phyloP scores from a whole-genome alignment of 2,888 invertebrate genomes.

The Phortica magna region DNA sequence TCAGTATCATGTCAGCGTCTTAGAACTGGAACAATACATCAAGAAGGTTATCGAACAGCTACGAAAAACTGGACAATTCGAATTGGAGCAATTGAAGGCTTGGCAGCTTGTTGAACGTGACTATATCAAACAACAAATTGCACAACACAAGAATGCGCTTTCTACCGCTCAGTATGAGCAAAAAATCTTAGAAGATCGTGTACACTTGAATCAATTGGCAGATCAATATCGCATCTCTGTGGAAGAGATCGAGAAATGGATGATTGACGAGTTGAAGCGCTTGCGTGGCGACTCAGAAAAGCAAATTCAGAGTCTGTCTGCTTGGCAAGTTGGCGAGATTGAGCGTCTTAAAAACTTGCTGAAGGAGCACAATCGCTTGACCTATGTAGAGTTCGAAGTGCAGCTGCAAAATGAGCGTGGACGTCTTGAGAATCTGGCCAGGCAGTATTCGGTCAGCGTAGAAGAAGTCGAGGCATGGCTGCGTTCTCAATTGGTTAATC shows the following conservation, averaged over 20 bases:
- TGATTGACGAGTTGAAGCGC: conserved; percentile 71
- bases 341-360: conserved; percentile 68
- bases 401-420: conserved; percentile 69
- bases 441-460: conserved; percentile 71
- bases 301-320: conserved; percentile 65
- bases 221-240: conserved; percentile 71
- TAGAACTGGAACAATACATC: conserved; percentile 73
- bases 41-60: conserved; percentile 72
- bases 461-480: conserved; percentile 74
- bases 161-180: conserved; percentile 70
- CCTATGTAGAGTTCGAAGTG: conserved; percentile 69
- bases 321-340: conserved; percentile 71
- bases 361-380: conserved; percentile 69
- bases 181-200: conserved; percentile 69
- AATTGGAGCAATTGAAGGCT: conserved; percentile 69
- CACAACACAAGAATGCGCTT: conserved; percentile 66
- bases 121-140: conserved; percentile 69
- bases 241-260: conserved; percentile 74
- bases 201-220: conserved; percentile 72
- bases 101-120: conserved; percentile 75
- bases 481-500: conserved; percentile 70
- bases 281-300: conserved; percentile 63
- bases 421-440: conserved; percentile 66
- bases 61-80: conserved; percentile 70
- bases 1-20: conserved; percentile 71